Conservation (phyloP, 2,888 invertebrate species). For the Amiota mariae region DNA sequence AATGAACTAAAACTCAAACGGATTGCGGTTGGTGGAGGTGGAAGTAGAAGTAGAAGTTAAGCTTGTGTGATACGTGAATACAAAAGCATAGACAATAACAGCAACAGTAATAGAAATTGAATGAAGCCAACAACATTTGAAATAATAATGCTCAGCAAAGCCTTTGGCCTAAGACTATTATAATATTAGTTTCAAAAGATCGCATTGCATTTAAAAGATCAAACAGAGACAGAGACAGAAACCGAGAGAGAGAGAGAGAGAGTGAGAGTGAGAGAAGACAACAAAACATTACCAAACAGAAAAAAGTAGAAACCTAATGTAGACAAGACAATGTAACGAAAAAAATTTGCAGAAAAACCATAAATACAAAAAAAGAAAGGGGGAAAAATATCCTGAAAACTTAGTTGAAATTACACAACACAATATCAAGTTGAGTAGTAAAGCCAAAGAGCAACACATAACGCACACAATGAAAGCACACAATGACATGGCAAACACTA, state of each 20-base stretch:
- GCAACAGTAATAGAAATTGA: not conserved
- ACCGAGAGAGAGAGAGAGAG: too few species aligned
- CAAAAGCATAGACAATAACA: not conserved
- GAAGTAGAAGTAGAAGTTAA: not conserved
- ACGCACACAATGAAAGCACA: not conserved
- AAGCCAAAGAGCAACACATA: constrained; percentile 3
- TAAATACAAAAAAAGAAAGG: constrained; percentile 24
- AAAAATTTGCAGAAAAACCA: constrained; percentile 18
- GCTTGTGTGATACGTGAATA: too few species aligned
- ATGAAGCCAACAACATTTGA: not conserved
- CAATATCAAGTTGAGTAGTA: constrained; percentile 27
- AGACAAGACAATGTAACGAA: not conserved
- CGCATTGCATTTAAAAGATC: not conserved
- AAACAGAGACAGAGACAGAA: not conserved
- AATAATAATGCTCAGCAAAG: not conserved
- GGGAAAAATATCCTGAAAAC: constrained; percentile 29
- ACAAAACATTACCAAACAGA: not conserved
- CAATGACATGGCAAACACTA: not conserved
- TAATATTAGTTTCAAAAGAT: not conserved
- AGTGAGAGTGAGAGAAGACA: not conserved
- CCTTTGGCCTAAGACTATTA: not conserved
- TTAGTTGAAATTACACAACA: constrained; percentile 1
- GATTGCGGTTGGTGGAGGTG: constrained; percentile 16
- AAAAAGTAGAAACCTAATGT: not conserved
- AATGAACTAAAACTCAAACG: constrained; percentile 18